Conservation (phyloP, 1,140 invertebrate species). For the Pararge aegeria region DNA sequence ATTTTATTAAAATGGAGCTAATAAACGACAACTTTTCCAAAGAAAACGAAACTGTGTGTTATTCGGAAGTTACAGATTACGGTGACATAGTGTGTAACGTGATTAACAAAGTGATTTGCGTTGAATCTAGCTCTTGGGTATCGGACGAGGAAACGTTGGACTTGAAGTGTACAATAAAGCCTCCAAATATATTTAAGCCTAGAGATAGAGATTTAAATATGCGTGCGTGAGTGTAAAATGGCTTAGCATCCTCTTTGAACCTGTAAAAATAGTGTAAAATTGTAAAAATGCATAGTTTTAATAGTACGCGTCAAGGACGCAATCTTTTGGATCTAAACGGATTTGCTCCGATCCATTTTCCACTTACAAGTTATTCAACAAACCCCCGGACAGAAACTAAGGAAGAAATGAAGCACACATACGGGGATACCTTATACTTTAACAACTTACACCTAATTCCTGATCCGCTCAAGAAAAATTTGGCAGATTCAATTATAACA, state of each 20-base stretch:
- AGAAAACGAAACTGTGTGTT: slow-evolving; percentile 51
- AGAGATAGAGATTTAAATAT: slow-evolving; percentile 37
- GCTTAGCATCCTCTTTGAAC: slow-evolving; percentile 50
- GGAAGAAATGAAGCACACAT: slow-evolving; percentile 44
- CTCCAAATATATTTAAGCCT: slow-evolving; percentile 44
- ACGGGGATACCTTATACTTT: slow-evolving; percentile 43
- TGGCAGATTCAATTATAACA: slow-evolving; percentile 56
- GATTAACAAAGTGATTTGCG: slow-evolving; percentile 38
- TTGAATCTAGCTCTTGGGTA: slow-evolving; percentile 43
- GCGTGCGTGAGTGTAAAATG: slow-evolving; percentile 56
- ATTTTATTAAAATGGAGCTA: slow-evolving; percentile 68
- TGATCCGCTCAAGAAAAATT: slow-evolving; percentile 61
- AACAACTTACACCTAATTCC: slow-evolving; percentile 52
- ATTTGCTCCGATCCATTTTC: slow-evolving; percentile 40
- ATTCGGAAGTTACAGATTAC: slow-evolving; percentile 38
- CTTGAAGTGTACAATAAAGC: slow-evolving; percentile 51
- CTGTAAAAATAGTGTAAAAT: slow-evolving; percentile 39
- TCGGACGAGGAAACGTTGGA: slow-evolving; percentile 27
- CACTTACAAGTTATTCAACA: slow-evolving; percentile 50
- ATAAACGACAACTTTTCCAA: slow-evolving; percentile 47
- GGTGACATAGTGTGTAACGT: slow-evolving; percentile 47
- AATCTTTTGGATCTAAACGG: slow-evolving; percentile 35
- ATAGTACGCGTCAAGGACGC: slow-evolving; percentile 50
- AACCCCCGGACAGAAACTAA: slow-evolving; percentile 34
- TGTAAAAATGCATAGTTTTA: slow-evolving; percentile 54